Base-by-base conservation (phyloP, 1,140 invertebrate genomes). In the Pseudomyrmex sp. region DNA sequence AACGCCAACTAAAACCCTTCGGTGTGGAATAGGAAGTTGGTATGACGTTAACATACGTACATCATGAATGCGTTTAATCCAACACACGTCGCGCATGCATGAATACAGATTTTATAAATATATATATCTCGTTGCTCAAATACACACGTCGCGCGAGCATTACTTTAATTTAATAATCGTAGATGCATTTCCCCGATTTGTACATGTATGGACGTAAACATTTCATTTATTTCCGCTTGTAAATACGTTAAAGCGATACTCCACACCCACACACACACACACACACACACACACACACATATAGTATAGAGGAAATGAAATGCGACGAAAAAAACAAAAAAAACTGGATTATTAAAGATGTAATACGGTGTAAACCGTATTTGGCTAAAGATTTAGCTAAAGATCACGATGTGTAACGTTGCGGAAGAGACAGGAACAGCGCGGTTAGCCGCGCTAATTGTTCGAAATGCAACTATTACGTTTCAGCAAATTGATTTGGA, bases 381-480 rank as follows among this genome's bases (percentile, higher is more conserved):
- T 35, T 35, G 5, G 7, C 5, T 35, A 7, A 35, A 35, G 35
- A 35, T 18, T 75, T 52, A 7, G n/a, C 12, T 48, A 18, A 35
- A 35, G n/a, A 52, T 54, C 2, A 44, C 26, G 7, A 46, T 23
- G 9, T 58, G 18, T 20, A 10, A 56, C 15, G n/a, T 61, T 48
- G 18, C 12, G n/a, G 59, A 35, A 54, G 50, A 15, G 50, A 15
- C 48, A 54, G 35, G 46, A 75, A 56, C 15, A 52, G 13, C 26
- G 12, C 8, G 26, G n/a, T 20, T 77, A 35, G 7, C 13, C 12
- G 7, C 26, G 48, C 54, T 66, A 77, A 77, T 77, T 44, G 26
- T 44, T 66, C 7, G 20, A 20, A 77, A 66, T 66, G 48, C 62
- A 66, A 77, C 74, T 77, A 77, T 77, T 75, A 75, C 46, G 10